Conservation (phyloP, 2,113 vertebrate species). For the Lepus timidus region DNA sequence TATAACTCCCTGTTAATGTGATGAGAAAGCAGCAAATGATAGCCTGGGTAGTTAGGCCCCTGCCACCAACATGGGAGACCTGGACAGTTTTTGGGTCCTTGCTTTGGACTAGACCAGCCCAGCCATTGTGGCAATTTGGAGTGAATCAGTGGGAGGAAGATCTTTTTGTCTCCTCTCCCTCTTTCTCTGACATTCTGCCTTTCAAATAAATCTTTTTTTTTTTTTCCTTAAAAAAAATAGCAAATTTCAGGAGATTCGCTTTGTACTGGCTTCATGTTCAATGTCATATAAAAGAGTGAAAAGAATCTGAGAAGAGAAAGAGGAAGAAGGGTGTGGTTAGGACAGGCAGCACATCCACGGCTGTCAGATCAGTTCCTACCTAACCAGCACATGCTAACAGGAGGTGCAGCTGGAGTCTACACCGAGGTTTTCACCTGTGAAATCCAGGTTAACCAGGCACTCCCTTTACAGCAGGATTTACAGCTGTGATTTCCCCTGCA, state of each 20-base stretch:
- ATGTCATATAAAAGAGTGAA: not conserved
- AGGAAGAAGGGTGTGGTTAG: not conserved
- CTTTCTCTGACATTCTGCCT: no score
- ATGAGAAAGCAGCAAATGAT: no score
- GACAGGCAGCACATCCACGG: not conserved
- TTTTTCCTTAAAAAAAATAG: not conserved
- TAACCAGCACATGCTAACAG: not conserved
- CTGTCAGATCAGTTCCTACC: not conserved
- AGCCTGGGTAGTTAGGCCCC: no score
- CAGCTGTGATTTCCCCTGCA: not conserved
- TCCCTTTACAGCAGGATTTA: not conserved
- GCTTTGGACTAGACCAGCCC: no score
- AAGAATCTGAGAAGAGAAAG: not conserved
- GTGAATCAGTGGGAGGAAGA: no score
- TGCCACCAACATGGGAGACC: no score
- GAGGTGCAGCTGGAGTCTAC: not conserved
- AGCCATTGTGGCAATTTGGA: no score
- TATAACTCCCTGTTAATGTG: no score
- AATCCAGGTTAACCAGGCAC: constrained; percentile 8
- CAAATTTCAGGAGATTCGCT: not conserved
- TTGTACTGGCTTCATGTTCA: not conserved
- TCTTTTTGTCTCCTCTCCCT: no score
- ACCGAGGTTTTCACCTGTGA: not conserved
- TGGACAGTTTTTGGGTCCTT: no score
- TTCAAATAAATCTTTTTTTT: no score